Percentiles rank a stretch among this genome's conserved stretches.
These are phyloP conservation scores for Rhinatrema bivittatum DNA, from an alignment of 2,797 vertebrate species.

Conservation along the genomic window DNA sequence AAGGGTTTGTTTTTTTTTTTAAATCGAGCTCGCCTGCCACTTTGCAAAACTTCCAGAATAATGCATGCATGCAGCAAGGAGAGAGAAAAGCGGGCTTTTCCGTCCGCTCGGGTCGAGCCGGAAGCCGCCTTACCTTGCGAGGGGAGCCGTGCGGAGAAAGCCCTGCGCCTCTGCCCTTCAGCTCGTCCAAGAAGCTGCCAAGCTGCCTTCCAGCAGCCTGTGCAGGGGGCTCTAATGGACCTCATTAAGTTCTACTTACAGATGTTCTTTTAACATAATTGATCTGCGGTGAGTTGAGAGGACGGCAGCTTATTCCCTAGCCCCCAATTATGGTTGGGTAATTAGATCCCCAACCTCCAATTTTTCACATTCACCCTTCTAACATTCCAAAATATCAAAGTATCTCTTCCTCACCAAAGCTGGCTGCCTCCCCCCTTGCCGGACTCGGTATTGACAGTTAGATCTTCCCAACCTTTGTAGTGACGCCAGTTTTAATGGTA, in stretches of 20 bases:
- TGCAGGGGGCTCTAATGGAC: constrained; percentile 99
- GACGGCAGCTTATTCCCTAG: constrained; percentile 98
- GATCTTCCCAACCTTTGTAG: constrained; percentile 99
- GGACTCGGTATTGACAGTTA: constrained; percentile 97
- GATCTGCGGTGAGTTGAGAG: constrained; percentile 99
- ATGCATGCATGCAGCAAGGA: not conserved
- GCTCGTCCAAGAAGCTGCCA: constrained; percentile 99
- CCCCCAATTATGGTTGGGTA: constrained; percentile 99
- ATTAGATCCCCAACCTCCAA: constrained; percentile 99
- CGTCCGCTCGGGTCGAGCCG: constrained; percentile 26
- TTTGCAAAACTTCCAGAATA: no score
- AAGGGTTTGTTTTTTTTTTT: no score
- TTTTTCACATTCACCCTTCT: constrained; percentile 99
- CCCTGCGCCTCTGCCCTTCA: constrained; percentile 80
- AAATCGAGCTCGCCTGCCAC: no score
- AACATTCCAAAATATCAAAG: constrained; percentile 99
- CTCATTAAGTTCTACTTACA: constrained; percentile 99
- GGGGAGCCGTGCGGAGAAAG: constrained; percentile 69
- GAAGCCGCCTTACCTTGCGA: constrained; percentile 59
- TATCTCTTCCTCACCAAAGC: constrained; percentile 97
- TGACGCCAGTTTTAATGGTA: constrained; percentile 93
- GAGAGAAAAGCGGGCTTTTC: not conserved
- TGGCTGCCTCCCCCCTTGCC: constrained; percentile 56
- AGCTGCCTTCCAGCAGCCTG: constrained; percentile 97
- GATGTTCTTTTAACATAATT: constrained; percentile 99